These are phyloP conservation scores for Triplophysa tibetana DNA, from an alignment of 2,113 vertebrate species.

Conservation along the genomic window DNA sequence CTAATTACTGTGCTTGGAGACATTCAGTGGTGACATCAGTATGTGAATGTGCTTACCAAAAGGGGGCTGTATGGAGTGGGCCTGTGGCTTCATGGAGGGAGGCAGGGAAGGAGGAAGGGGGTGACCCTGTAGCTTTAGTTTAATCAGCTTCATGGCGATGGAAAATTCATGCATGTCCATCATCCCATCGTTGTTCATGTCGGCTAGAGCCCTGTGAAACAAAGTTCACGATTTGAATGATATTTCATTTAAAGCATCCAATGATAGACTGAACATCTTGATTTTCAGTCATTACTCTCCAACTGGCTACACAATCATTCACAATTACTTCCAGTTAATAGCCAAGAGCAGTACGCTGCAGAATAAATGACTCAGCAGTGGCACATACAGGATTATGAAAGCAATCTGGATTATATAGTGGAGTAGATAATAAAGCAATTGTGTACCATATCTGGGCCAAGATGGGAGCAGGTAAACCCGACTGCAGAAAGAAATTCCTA, in stretches of 20 bases:
- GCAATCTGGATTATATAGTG: constrained; percentile 7
- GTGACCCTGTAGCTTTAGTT: constrained; percentile 95
- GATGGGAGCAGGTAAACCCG: constrained; percentile 93
- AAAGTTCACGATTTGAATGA: neutral
- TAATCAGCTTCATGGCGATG: constrained; percentile 99
- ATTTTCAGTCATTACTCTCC: neutral
- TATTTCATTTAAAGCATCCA: neutral
- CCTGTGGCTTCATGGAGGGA: constrained; percentile 88
- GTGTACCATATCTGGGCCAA: constrained; percentile 98
- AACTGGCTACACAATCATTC: neutral
- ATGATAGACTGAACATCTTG: neutral
- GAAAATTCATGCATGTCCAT: constrained; percentile 98
- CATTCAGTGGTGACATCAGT: neutral
- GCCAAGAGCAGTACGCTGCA: neutral
- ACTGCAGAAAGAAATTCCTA: constrained; percentile 97
- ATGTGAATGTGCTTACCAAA: constrained; percentile 79
- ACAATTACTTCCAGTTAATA: neutral
- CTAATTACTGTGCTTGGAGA: too few relatives aligned
- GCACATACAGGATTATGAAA: neutral
- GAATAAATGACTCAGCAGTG: neutral
- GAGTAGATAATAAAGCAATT: neutral
- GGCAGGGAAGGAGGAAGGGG: constrained; percentile 87
- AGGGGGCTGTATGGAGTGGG: constrained; percentile 78
- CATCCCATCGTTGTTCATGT: constrained; percentile 95
- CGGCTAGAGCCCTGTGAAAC: constrained; percentile 87